Percentiles rank a stretch among this genome's conserved stretches.
These are phyloP conservation scores for Dromaius novaehollandiae DNA, from an alignment of 2,113 vertebrate genomes.

Conservation along the genomic window DNA sequence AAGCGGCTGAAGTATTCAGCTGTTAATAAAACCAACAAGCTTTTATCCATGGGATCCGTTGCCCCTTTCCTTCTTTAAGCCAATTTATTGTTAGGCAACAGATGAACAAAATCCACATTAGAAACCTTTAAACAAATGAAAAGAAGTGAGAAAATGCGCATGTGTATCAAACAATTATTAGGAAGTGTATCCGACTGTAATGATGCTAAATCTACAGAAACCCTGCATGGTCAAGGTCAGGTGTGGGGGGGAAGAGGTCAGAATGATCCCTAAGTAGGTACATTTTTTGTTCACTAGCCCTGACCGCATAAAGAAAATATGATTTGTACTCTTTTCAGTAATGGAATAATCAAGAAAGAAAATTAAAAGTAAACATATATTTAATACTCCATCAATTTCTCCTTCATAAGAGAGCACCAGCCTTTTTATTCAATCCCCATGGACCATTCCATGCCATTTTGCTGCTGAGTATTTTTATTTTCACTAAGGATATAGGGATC, in stretches of 20 bases:
- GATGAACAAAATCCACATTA: not conserved
- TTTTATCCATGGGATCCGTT: conserved; percentile 19
- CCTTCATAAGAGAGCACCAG: not conserved
- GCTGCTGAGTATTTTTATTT: not conserved
- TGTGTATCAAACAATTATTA: not conserved
- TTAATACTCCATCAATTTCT: not conserved
- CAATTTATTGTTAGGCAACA: not conserved
- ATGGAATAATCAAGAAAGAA: not conserved
- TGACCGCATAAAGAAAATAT: not conserved
- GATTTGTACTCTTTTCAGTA: not conserved
- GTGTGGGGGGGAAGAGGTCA: not conserved
- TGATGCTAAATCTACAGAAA: not conserved
- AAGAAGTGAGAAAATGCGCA: not conserved
- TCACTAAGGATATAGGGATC: not conserved
- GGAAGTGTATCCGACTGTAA: not conserved
- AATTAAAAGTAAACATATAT: not conserved
- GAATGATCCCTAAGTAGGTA: not conserved
- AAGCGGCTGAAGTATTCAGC: not conserved
- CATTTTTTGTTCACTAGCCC: not conserved
- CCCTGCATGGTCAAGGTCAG: not conserved
- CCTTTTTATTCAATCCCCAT: not conserved
- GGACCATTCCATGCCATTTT: not conserved
- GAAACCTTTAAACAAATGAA: not conserved
- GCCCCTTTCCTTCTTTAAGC: not conserved
- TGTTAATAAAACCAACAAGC: conserved; percentile 30